These are phyloP conservation scores for Drosophila melanica DNA, from an alignment of 1,140 invertebrate species.

Conservation along the genomic window DNA sequence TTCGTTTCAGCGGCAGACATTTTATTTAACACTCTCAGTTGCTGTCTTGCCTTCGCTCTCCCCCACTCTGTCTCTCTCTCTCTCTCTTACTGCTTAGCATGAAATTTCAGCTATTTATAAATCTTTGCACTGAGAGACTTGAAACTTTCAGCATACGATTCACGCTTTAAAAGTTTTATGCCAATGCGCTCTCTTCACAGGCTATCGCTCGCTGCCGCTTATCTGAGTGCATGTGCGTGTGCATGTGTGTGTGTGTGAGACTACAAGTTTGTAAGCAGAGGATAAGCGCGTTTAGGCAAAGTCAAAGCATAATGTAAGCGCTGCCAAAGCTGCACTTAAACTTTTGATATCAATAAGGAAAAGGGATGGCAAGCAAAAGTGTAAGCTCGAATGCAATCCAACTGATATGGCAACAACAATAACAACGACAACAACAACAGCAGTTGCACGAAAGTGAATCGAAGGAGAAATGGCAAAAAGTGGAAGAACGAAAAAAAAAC, in stretches of 20 bases:
- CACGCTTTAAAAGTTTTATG: slow-evolving; percentile 25
- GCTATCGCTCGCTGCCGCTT: background rate
- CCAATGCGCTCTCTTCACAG: slow-evolving; percentile 2
- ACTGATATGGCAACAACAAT: slow-evolving; percentile 14
- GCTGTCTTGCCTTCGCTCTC: background rate
- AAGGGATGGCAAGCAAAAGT: slow-evolving; percentile 26
- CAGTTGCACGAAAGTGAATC: slow-evolving; percentile 53
- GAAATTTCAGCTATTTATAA: slow-evolving; percentile 58
- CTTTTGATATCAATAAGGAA: slow-evolving; percentile 78
- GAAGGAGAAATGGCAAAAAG: slow-evolving; percentile 43
- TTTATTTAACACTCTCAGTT: slow-evolving; percentile 21
- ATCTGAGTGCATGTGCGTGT: background rate
- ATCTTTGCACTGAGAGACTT: slow-evolving; percentile 36
- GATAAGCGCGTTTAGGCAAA: slow-evolving; percentile 70
- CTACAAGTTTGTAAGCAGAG: slow-evolving; percentile 62
- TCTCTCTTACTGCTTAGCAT: slow-evolving; percentile 49
- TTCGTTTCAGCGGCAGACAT: slow-evolving; percentile 13
- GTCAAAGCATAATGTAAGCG: slow-evolving; percentile 77
- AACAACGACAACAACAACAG: slow-evolving; percentile 30
- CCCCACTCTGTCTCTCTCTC: background rate
- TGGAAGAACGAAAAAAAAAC: slow-evolving; percentile 26
- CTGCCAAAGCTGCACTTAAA: slow-evolving; percentile 79
- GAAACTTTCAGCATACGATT: slow-evolving; percentile 46
- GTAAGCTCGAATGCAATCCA: slow-evolving; percentile 45
- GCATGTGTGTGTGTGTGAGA: slow-evolving; percentile 17